These are phyloP conservation scores for Botia kubotai DNA, from an alignment of 2,797 vertebrate genomes.

Conservation along the genomic window DNA sequence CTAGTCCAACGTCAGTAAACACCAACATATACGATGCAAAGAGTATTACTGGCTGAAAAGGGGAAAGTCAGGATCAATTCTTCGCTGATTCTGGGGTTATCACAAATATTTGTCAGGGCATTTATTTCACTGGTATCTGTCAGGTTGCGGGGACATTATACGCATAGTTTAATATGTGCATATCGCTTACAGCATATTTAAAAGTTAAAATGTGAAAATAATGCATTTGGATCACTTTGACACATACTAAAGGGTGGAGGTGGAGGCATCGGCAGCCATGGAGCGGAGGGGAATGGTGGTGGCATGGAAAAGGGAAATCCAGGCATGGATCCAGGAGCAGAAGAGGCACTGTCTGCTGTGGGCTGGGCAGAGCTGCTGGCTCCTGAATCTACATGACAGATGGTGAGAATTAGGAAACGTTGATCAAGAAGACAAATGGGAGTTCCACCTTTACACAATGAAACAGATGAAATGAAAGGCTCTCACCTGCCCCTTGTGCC, in stretches of 20 bases:
- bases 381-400: constrained; percentile 61
- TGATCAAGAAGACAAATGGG: neutral
- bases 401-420: neutral
- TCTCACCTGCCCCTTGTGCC: constrained; percentile 72
- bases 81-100: too few species aligned
- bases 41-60: too few species aligned
- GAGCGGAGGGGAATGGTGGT: constrained; percentile 83
- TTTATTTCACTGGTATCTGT: too few species aligned
- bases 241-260: constrained; percentile 89
- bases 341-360: constrained; percentile 65
- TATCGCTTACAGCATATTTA: too few species aligned
- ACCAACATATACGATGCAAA: too few species aligned
- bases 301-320: constrained; percentile 87
- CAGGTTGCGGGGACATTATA: too few species aligned
- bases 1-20: too few species aligned
- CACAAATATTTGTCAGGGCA: too few species aligned
- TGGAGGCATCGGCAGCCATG: constrained; percentile 92
- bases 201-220: too few species aligned
- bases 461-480: neutral
- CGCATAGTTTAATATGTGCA: too few species aligned
- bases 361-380: constrained; percentile 68
- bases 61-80: too few species aligned
- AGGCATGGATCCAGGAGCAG: constrained; percentile 73
- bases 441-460: neutral
- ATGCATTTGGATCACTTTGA: neutral